Percentiles rank a stretch among this genome's conserved stretches.
phyloP scores from a whole-genome alignment of 2,797 vertebrate genomes.

The Oceanodroma leucorhoa region DNA sequence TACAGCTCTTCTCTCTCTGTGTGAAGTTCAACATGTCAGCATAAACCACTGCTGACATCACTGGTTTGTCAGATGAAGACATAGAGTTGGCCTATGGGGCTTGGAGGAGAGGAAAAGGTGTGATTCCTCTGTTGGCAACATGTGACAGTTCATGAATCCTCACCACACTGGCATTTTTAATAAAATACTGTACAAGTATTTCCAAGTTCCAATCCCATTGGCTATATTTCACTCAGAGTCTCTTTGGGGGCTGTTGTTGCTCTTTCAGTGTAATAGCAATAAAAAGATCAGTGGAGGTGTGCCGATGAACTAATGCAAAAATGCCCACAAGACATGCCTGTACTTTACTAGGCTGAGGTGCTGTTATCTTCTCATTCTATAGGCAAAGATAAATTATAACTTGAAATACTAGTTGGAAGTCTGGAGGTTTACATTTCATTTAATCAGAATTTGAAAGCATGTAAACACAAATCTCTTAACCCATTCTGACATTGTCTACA shows the following conservation, averaged over 20 bases:
- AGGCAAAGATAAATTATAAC: neutral
- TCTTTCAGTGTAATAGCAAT: neutral
- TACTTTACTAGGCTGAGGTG: neutral
- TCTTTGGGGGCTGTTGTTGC: neutral
- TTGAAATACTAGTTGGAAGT: neutral
- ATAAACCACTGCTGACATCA: neutral
- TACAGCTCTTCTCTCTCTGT: neutral
- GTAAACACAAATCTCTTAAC: neutral
- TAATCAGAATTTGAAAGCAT: neutral
- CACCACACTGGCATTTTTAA: neutral
- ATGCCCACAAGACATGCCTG: neutral
- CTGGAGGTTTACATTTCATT: neutral
- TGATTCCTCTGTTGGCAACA: neutral
- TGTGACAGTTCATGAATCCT: neutral
- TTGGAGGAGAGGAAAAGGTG: neutral
- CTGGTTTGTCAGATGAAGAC: neutral
- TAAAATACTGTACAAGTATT: neutral
- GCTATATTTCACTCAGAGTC: neutral
- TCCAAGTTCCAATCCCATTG: neutral
- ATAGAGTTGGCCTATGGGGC: neutral
- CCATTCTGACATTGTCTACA: neutral
- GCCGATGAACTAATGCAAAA: neutral
- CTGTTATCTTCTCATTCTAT: neutral
- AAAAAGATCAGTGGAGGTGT: neutral
- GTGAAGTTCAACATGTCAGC: neutral